Evolutionary conservation across 2,888 invertebrate genomes (phyloP), one percentile per base, ranked within the genome.

Genomic region (Geotrupes spiniger): DNA sequence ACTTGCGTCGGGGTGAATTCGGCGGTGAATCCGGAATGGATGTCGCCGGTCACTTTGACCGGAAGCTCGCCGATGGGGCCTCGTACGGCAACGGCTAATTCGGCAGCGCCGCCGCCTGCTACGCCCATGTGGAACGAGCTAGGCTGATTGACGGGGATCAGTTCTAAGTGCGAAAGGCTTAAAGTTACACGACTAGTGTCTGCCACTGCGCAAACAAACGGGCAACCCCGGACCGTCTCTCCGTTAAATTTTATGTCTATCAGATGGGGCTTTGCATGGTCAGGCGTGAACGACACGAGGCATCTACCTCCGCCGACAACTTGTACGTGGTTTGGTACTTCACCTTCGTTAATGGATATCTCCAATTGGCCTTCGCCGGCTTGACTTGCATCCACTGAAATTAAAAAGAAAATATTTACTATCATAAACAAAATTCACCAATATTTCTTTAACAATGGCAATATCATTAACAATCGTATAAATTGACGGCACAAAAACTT

Each of bases 361-460:
- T 99, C 98, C 65, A 99, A 79, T 76, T 98, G 97, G 40, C 99
- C 99, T 79, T 98, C 98, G 29, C 99, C 99, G 42, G 98, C 98
- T 68, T 94, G 92, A 69, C 92, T 93, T 39, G 97, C 98, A 76
- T 98, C 97, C 73, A 99, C 98, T 93, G 76, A 59, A 78, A 79
- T 59, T 48, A 54, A 57, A 54, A 25, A 39, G 36, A 38, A 42
- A 44, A 33, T 29, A n/a, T n/a, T n/a, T n/a, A n/a, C n/a, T n/a
- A n/a, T n/a, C n/a, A n/a, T n/a, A n/a, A n/a, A n/a, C n/a, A n/a
- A n/a, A n/a, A n/a, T n/a, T n/a, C n/a, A n/a, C n/a, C n/a, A n/a
- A n/a, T n/a, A n/a, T n/a, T n/a, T n/a, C n/a, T n/a, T n/a, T n/a
- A n/a, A n/a, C n/a, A n/a, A n/a, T n/a, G n/a, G n/a, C n/a, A n/a